Evolutionary conservation across 2,113 vertebrate species (phyloP).

Genomic region (western clawed frog (Xenopus tropicalis)): UCB_Xtro_10.0 CM004447.2:47976001-47976500

Average conservation of each 20-base stretch:
- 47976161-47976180: conserved; percentile 45
- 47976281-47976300: conserved; percentile 18
- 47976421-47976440: neutral
- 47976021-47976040: conserved; percentile 39
- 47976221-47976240: conserved; percentile 35
- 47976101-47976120: conserved; percentile 40
- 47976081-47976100: conserved; percentile 43
- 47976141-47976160: conserved; percentile 45
- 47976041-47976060: conserved; percentile 38
- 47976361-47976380: neutral
- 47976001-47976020: conserved; percentile 33
- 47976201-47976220: conserved; percentile 34
- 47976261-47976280: conserved; percentile 27
- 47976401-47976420: neutral
- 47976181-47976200: conserved; percentile 43
- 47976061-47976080: conserved; percentile 44
- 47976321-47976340: neutral
- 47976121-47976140: conserved; percentile 40
- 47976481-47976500: neutral
- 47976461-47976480: neutral
- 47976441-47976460: neutral
- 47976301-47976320: neutral
- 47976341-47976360: neutral
- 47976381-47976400: neutral
- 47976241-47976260: conserved; percentile 18